Evolutionary conservation across 1,140 invertebrate genomes (phyloP).

Genomic region (Parapsyche elsis): DNA sequence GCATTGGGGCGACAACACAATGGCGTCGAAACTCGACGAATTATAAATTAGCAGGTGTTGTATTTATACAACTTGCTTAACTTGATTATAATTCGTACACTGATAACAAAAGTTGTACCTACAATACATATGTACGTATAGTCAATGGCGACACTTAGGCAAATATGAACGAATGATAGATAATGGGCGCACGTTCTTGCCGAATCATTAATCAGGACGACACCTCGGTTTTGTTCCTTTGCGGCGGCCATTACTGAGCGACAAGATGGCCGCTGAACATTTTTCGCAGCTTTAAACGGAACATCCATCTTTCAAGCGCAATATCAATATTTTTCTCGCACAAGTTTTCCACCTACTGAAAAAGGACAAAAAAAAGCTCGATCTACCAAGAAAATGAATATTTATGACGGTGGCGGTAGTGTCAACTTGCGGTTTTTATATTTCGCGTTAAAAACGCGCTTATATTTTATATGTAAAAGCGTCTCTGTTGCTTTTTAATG

Average conservation of each 20-base stretch:
- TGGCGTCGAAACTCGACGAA: too few relatives aligned
- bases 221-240: not conserved
- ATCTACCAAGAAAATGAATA: not conserved
- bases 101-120: too few relatives aligned
- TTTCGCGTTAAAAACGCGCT: not conserved
- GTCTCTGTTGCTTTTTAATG: not conserved
- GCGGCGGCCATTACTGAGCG: not conserved
- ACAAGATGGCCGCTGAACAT: conserved; percentile 23
- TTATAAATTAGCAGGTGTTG: too few relatives aligned
- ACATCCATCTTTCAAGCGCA: not conserved
- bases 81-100: too few relatives aligned
- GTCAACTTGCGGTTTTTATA: not conserved
- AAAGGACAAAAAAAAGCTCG: not conserved
- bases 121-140: too few relatives aligned
- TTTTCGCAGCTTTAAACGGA: not conserved
- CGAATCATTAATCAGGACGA: conserved; percentile 34
- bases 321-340: not conserved
- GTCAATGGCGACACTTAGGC: not conserved
- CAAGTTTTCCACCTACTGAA: not conserved
- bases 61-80: too few relatives aligned
- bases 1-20: too few relatives aligned
- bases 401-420: not conserved
- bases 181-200: conserved; percentile 17
- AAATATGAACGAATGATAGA: conserved; percentile 41
- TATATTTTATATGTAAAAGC: not conserved